phyloP scores from a whole-genome alignment of 2,797 vertebrate species.

The Danio jaintianensis region DNA sequence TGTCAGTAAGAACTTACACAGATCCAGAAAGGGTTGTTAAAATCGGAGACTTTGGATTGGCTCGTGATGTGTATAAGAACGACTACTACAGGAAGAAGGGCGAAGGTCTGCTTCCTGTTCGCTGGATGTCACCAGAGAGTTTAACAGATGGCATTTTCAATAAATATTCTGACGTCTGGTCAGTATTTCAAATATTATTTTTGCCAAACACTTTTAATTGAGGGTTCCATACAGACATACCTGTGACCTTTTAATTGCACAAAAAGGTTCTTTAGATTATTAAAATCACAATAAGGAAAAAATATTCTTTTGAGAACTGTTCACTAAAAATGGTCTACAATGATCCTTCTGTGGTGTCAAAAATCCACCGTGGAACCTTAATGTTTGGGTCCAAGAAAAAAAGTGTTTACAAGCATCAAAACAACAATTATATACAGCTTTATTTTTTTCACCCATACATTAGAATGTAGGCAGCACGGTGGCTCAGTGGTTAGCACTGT shows the following conservation, averaged over 20 bases:
- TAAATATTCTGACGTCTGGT: constrained; percentile 80
- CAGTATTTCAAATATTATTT: constrained; percentile 49
- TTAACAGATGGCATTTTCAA: constrained; percentile 81
- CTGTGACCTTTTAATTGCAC: no score
- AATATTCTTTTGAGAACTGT: not conserved
- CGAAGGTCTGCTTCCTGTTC: constrained; percentile 80
- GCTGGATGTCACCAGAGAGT: constrained; percentile 85
- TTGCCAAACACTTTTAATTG: not conserved
- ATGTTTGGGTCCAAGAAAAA: no score
- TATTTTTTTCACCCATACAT: no score
- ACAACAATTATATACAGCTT: no score
- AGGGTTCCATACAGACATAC: no score
- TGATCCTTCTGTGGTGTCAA: not conserved
- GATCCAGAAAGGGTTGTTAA: constrained; percentile 70
- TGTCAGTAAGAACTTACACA: constrained; percentile 75
- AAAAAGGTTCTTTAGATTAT: not conserved
- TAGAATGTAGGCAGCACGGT: no score
- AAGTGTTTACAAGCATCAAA: no score
- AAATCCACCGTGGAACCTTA: not conserved
- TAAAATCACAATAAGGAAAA: not conserved
- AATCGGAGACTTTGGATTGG: constrained; percentile 82
- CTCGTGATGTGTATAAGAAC: constrained; percentile 81
- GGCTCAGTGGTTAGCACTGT: no score
- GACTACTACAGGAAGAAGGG: constrained; percentile 83
- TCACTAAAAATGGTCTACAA: not conserved